Base-by-base conservation (phyloP, 2,888 invertebrate genomes). In the Gisinianus flammeolus region DNA sequence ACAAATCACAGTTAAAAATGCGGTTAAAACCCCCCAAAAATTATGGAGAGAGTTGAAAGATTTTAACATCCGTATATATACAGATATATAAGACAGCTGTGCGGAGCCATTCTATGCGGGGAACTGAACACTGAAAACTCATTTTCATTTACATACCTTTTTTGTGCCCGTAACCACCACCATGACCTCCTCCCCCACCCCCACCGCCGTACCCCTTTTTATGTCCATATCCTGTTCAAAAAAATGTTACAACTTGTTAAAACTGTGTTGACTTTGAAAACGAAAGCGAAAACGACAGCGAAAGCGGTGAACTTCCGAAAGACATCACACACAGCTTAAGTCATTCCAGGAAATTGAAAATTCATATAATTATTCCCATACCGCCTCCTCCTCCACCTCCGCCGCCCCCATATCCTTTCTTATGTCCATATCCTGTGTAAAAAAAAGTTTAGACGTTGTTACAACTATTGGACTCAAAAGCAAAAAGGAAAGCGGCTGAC, bases 161-260 rank as follows among this genome's bases (percentile, higher is more conserved):
- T 62, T 73, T 73, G 62, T 73, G 73, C n/a, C 73, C 73, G 35
- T 73, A 73, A 4, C 73, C 73, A 8, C 73, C 73, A 22, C 73
- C 73, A 12, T 30, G n/a, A n/a, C n/a, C n/a, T n/a, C n/a, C 62
- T 8, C 72, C 72, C 16, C 72, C 71, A n/a, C 71, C 75, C 22
- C 75, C 75, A 22, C 54, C 54, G 56, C 76, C 76, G 35, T 76
- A 75, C 54, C 75, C 75, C 54, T 75, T 75, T 35, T 73, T 73
- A 62, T 73, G 73, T 62, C 74, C 74, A 44, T 74, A 74, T 33
- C 72, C 44, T 16, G 6, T 44, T 44, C 44, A 16, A 44, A 44
- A 44, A 44, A 44, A 10, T 44, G 44, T 10, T 16, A 44, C 6
- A 44, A 44, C 8, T 10, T 10, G 6, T 44, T 44, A 10, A 44